A percentile compares a stretch with the other conserved stretches of the same genome.
These are phyloP conservation scores for Epinotia demarniana DNA, from an alignment of 2,888 invertebrate genomes.

Conservation along the genomic window DNA sequence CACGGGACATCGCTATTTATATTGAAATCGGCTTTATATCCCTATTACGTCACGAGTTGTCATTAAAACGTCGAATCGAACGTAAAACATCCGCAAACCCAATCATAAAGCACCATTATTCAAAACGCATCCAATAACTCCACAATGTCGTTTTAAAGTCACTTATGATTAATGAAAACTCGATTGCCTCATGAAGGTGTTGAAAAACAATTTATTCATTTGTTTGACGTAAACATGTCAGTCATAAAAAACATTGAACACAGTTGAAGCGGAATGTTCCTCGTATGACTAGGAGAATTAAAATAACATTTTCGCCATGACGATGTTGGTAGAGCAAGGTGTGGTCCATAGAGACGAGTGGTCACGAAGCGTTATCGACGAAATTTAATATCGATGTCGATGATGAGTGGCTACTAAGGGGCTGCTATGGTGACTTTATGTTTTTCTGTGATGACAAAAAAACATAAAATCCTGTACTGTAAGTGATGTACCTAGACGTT, in stretches of 20 bases:
- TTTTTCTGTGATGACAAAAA: too few relatives aligned
- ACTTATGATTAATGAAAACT: slow-evolving; percentile 36
- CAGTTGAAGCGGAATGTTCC: slow-evolving; percentile 52
- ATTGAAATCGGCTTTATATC: background rate
- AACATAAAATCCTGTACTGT: too few relatives aligned
- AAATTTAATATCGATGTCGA: slow-evolving; percentile 48
- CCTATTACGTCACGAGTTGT: background rate
- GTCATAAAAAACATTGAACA: slow-evolving; percentile 39
- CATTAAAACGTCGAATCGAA: background rate
- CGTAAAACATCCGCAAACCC: slow-evolving; percentile 11
- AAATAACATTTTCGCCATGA: slow-evolving; percentile 75
- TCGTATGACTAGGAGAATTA: slow-evolving; percentile 67
- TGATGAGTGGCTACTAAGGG: background rate
- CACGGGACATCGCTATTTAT: background rate
- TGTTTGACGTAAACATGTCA: slow-evolving; percentile 42
- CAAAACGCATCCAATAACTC: slow-evolving; percentile 27
- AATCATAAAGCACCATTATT: slow-evolving; percentile 15
- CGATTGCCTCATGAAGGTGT: slow-evolving; percentile 41
- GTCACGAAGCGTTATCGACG: slow-evolving; percentile 9
- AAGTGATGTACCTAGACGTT: too few relatives aligned
- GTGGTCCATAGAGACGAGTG: slow-evolving; percentile 64
- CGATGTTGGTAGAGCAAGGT: slow-evolving; percentile 69
- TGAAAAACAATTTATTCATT: slow-evolving; percentile 41
- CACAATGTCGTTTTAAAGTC: slow-evolving; percentile 33
- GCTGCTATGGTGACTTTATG: too few relatives aligned